Base-by-base conservation (phyloP, 2,797 vertebrate genomes). In the Tenualosa thibaudeaui region DNA sequence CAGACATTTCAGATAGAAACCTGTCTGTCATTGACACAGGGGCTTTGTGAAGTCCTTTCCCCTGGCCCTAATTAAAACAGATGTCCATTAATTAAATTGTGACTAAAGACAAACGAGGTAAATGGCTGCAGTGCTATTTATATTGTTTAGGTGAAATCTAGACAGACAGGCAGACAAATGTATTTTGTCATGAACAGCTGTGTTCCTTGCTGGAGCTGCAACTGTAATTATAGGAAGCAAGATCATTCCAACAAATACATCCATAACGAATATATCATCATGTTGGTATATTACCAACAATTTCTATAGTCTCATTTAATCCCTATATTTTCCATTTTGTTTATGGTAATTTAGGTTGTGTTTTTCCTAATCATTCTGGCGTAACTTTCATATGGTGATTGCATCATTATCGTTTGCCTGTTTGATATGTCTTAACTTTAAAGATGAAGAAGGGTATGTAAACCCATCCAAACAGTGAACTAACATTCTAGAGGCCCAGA, bases 81-180 rank as follows among this genome's bases (percentile, higher is more conserved):
- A 94, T 96, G 95, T 93, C 90, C 94, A 96, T 95, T 94, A 94
- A 96, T 95, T 94, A 90, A 85, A 91, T 93, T 93, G 88, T 92
- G 93, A 93, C 91, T 91, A 90, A 89, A 92, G 91, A 95, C 92
- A 94, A 94, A 93, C 86, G 89, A 87, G 88, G 85, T 86, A 84
- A 89, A 92, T 93, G 86, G 88, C 90, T 88, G 53, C 90, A 87
- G 56, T 85, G 87, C 89, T 92, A 89, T 93, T 91, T 91, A 90
- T 92, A 88, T 91, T 86, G 90, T 85, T 93, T 92, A 89, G 88
- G 84, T 82, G 86, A 91, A 92, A 95, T 93, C 3, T 24, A 89
- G 90, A 89, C 90, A 87, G 92, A 95, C 95, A 95, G 92, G 91
- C 85, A 95, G 93, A 95, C 94, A 96, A 94, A 96, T 94, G 88